phyloP scores from a whole-genome alignment of 2,888 invertebrate species.

The Epistrophe eligans region DNA sequence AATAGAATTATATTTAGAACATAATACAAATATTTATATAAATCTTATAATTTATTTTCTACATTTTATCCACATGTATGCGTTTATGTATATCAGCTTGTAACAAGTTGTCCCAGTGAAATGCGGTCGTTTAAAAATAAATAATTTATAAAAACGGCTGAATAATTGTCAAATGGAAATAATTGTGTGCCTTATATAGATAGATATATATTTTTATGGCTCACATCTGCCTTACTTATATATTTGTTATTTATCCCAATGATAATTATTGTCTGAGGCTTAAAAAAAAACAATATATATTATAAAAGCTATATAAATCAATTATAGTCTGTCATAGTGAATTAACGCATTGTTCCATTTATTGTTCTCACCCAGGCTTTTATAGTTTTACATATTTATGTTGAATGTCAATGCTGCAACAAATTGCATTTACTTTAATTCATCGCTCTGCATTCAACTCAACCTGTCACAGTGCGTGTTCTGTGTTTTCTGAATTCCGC shows the following conservation, averaged over 20 bases:
- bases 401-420: conserved; percentile 30
- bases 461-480: conserved; percentile 65
- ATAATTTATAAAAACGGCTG: conserved; percentile 17
- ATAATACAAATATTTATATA: too few relatives aligned
- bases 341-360: conserved; percentile 31
- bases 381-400: conserved; percentile 8
- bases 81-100: too few relatives aligned
- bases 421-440: conserved; percentile 47
- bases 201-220: background rate
- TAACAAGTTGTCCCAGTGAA: background rate
- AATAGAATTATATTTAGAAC: too few relatives aligned
- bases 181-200: background rate
- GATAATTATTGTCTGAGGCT: conserved; percentile 13
- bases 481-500: conserved; percentile 38
- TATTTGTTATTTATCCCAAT: conserved; percentile 17
- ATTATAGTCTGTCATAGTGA: conserved; percentile 40
- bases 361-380: conserved; percentile 8
- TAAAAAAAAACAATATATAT: background rate
- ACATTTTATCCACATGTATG: too few relatives aligned
- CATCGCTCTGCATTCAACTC: conserved; percentile 23
- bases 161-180: conserved; percentile 27
- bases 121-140: conserved; percentile 20
- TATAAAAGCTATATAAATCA: conserved; percentile 32
- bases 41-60: too few relatives aligned
- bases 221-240: conserved; percentile 1